These are phyloP conservation scores for Alectoris magna DNA, from an alignment of 2,797 vertebrate species.

Conservation along the genomic window DNA sequence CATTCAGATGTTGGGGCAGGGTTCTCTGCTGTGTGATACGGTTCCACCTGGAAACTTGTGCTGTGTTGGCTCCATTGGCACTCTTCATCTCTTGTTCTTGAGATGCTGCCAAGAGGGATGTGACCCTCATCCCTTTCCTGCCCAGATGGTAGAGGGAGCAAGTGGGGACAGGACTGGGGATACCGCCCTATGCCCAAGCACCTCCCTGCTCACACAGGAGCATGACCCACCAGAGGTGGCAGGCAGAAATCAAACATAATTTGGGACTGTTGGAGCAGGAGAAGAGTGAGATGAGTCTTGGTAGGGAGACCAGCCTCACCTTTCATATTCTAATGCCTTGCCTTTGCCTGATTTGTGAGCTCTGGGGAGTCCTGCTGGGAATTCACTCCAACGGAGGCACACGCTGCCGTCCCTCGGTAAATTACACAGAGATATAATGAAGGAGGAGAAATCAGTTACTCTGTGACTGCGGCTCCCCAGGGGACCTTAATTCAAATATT, in stretches of 20 bases:
- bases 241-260: background rate
- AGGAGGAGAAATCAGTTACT: conserved; percentile 76
- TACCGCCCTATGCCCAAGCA: fast-evolving
- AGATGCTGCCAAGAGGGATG: background rate
- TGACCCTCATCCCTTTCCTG: background rate
- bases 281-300: conserved; percentile 8
- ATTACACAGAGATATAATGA: conserved; percentile 77
- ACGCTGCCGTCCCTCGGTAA: conserved; percentile 69
- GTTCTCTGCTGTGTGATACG: background rate
- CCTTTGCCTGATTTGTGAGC: conserved; percentile 74
- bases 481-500: conserved; percentile 78
- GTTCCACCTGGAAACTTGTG: background rate
- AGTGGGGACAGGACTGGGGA: background rate
- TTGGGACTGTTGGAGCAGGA: background rate
- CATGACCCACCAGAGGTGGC: background rate
- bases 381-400: conserved; percentile 61
- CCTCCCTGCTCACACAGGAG: background rate
- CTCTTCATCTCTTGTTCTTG: background rate
- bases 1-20: background rate
- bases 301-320: conserved; percentile 65
- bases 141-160: background rate
- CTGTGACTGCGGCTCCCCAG: conserved; percentile 70
- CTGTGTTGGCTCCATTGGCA: background rate
- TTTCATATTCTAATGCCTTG: conserved; percentile 77
- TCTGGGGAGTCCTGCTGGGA: conserved; percentile 73